Base-by-base conservation (phyloP, 2,113 vertebrate genomes). In the Leptocoma aspasia region DNA sequence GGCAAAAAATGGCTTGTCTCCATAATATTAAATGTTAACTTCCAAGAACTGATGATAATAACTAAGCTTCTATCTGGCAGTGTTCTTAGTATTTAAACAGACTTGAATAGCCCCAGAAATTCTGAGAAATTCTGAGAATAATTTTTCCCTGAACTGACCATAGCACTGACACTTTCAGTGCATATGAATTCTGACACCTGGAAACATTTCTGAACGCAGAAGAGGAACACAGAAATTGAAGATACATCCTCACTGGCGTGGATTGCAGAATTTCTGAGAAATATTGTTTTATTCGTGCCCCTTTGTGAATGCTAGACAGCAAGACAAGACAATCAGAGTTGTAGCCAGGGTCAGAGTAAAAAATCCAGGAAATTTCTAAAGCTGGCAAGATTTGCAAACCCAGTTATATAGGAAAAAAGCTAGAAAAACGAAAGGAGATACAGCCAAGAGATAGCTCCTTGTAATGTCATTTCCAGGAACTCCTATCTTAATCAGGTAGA, bases 271-370 rank as follows among this genome's bases (percentile, higher is more conserved):
- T n/a, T 92, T 47, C 10, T 68, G 22, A 78, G 27, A 86, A 54
- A 26, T 35, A 5, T 4, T 57, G 2, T 42, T 94, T 53, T 37
- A 57, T 6, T 12, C 2, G 0, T 50, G 0, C 14, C 13, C 10
- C 4, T 86, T 61, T 73, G 27, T n/a, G 28, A 81, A 57, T 28
- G 7, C 5, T 69, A 8, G 59, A 27, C 2, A 7, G 22, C 37
- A 83, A 50, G 27, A 68, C 8, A 77, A 41, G 31, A 80, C 2
- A 4, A 27, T 47, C 27, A 60, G 24, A 83, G 14, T 2, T 84
- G 15, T 10, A 73, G 13, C 3, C 13, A 73, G 12, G 26, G 28
- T 83, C 23, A 61, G 14, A 56, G 18, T 39, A 23, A 75, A 75
- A 60, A 77, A 65, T 63, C 37, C 26, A 64, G 18, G 10, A 39